Evolutionary conservation across 2,797 vertebrate species (phyloP), one percentile per base, ranked within the genome.

Genomic region (Sebastes steindachneri): DNA sequence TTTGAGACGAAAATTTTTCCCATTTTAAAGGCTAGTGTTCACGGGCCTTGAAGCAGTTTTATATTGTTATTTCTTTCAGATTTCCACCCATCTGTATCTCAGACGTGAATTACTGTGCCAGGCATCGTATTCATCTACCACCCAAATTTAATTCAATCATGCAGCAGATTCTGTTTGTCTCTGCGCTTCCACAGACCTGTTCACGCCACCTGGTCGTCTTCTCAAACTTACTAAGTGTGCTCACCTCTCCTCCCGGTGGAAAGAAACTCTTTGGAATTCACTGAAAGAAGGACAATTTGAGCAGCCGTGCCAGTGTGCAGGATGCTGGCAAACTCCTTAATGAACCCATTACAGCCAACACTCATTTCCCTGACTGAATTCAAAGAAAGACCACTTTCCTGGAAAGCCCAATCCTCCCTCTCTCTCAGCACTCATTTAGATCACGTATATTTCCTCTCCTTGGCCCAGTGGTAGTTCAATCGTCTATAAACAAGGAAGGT

Each of bases 341-440:
- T 92, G 88, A 91, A 88, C 59, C 85, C 79, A 90, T 89, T 90
- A 89, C 78, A 85, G 86, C 89, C 89, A 88, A 78, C 71, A 80
- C 77, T 90, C 84, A 86, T 92, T 91, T 90, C 85, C 83, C 75
- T 82, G 58, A 87, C 82, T 87, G 75, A 83, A 87, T 88, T 92
- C 83, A 90, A 82, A 91, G 86, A 85, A 89, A 83, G 57, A 58
- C 28, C 69, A 80, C 75, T 85, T 80, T 88, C 74, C 75, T 76
- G 71, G 68, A 87, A 73, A 83, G 77, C 51, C 67, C 83, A 65
- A 48, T 77, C 59, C 71, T 74, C 76, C 64, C 45, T 70, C 80
- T 84, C 83, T 85, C 80, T 88, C 84, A 79, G 77, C 59, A 62
- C 72, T 82, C 83, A 83, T 88, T 88, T 80, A 77, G 73, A 83